These are phyloP conservation scores for Neomorphus geoffroyi DNA, from an alignment of 2,797 vertebrate species.

Conservation along the genomic window DNA sequence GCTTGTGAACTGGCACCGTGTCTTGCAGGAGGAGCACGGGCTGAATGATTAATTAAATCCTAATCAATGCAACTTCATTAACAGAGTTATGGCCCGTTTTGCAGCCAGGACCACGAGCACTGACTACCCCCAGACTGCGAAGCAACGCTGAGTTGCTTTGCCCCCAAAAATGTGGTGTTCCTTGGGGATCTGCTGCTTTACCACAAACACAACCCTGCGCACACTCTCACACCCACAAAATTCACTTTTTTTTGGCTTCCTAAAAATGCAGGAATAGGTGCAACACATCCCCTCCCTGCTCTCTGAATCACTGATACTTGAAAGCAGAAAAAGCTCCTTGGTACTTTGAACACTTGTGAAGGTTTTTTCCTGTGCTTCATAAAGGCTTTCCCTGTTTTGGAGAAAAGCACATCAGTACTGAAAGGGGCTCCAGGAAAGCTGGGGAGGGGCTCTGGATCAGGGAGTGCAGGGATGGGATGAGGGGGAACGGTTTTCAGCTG, in stretches of 20 bases:
- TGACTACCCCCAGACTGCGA: rapidly evolving
- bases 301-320: not conserved
- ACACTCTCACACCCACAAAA: not conserved
- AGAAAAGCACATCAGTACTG: not conserved
- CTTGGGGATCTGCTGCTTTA: not conserved
- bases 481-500: too few species aligned
- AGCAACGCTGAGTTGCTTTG: not conserved
- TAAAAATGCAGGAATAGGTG: not conserved
- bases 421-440: too few species aligned
- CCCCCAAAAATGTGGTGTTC: rapidly evolving
- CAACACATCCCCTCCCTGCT: not conserved
- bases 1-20: not conserved
- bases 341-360: not conserved
- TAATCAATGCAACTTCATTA: not conserved
- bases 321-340: not conserved
- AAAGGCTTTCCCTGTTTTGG: not conserved
- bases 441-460: too few species aligned
- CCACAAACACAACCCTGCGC: too few species aligned
- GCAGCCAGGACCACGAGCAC: not conserved
- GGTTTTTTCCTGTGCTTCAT: not conserved
- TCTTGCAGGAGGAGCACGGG: not conserved
- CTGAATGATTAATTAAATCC: not conserved
- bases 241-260: not conserved
- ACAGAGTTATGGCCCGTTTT: not conserved
- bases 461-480: too few species aligned